These are phyloP conservation scores for Pollenia labialis DNA, from an alignment of 2,888 invertebrate genomes.

Conservation along the genomic window DNA sequence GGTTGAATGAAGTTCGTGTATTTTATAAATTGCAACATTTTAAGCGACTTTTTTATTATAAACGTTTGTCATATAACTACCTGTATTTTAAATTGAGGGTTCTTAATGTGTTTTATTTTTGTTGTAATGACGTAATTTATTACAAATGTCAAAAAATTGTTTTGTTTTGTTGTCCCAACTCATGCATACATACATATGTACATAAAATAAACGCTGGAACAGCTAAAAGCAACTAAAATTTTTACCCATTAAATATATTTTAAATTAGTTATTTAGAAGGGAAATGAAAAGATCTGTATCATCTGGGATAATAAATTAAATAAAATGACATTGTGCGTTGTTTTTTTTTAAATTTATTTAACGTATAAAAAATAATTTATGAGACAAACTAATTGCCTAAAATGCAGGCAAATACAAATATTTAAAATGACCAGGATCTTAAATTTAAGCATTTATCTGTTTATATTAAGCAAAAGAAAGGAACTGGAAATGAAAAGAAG, in stretches of 20 bases:
- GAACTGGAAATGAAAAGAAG: too few species aligned
- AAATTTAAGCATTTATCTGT: background rate
- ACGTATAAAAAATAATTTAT: slow-evolving; percentile 10
- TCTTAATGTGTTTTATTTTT: slow-evolving; percentile 46
- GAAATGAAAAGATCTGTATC: slow-evolving; percentile 60
- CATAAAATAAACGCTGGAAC: background rate
- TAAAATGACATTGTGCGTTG: background rate
- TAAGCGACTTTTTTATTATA: slow-evolving; percentile 24
- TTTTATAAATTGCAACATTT: slow-evolving; percentile 42
- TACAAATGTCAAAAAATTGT: slow-evolving; percentile 52
- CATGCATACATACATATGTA: background rate
- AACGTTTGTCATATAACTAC: slow-evolving; percentile 34
- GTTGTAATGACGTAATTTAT: slow-evolving; percentile 66
- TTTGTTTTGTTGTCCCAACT: slow-evolving; percentile 34
- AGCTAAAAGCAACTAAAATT: background rate
- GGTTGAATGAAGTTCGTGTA: background rate
- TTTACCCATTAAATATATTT: slow-evolving; percentile 21
- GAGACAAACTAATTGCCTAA: background rate
- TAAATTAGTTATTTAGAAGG: slow-evolving; percentile 18
- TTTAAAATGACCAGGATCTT: background rate
- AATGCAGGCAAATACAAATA: background rate
- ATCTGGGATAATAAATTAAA: slow-evolving; percentile 36
- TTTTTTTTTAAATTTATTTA: slow-evolving; percentile 14
- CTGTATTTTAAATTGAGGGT: slow-evolving; percentile 8
- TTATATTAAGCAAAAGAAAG: too few species aligned